phyloP scores from a whole-genome alignment of 2,113 vertebrate species.

The Carassius auratus region DNA sequence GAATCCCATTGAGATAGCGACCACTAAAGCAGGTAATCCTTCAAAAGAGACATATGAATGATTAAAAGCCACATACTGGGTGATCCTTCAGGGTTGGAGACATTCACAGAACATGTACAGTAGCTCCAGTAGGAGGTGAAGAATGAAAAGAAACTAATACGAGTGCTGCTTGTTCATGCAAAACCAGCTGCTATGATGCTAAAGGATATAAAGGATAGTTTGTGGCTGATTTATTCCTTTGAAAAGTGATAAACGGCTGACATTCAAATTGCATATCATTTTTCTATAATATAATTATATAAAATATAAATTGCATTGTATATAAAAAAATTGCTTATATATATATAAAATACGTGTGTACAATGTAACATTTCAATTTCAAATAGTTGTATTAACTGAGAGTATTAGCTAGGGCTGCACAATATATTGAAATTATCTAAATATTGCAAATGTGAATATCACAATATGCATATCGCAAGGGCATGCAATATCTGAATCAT shows the following conservation, averaged over 20 bases:
- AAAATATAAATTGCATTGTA: too few species aligned
- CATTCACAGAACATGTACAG: not conserved
- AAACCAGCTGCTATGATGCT: not conserved
- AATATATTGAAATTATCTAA: too few species aligned
- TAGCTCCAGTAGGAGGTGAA: not conserved
- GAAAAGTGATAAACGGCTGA: not conserved
- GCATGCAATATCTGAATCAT: too few species aligned
- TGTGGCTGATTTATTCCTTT: not conserved
- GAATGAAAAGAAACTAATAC: not conserved
- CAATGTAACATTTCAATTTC: too few species aligned
- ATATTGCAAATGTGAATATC: too few species aligned
- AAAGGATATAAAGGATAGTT: not conserved
- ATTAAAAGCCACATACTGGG: constrained; percentile 59
- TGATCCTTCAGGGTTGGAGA: not conserved
- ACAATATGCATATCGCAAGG: too few species aligned
- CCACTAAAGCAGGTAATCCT: constrained; percentile 97
- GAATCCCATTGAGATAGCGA: constrained; percentile 98
- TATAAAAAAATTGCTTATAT: too few species aligned
- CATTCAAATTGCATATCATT: not conserved
- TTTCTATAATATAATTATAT: too few species aligned
- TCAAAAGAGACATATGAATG: constrained; percentile 66
- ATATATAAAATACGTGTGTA: too few species aligned
- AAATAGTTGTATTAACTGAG: too few species aligned
- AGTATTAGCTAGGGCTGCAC: too few species aligned
- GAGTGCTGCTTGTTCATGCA: not conserved